Evolutionary conservation across 2,888 invertebrate genomes (phyloP).

Genomic region (Harmothoe impar): DNA sequence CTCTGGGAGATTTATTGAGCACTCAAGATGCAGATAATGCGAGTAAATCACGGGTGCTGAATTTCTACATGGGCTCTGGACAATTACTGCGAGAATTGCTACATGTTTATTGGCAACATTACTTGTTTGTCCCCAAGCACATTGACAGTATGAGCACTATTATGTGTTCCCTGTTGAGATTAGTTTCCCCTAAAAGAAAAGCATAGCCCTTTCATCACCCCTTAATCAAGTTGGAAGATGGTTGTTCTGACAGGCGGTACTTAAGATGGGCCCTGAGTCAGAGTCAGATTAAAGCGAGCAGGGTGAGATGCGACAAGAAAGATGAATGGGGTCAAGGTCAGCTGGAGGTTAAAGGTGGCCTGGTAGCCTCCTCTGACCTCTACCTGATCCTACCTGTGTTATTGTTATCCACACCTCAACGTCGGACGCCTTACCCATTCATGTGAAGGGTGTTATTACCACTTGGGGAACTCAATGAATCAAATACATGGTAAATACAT

Average conservation of each 20-base stretch:
- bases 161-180: background rate
- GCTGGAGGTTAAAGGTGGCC: background rate
- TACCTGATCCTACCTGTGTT: slow-evolving; percentile 42
- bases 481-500: background rate
- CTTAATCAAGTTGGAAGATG: slow-evolving; percentile 13
- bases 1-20: too few relatives aligned
- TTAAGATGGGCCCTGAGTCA: background rate
- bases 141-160: too few relatives aligned
- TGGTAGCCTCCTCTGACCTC: slow-evolving; percentile 4
- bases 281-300: background rate
- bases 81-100: too few relatives aligned
- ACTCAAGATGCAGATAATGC: too few relatives aligned
- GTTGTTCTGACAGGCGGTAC: background rate
- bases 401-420: background rate
- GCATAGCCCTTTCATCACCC: background rate
- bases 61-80: too few relatives aligned
- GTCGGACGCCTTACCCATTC: background rate
- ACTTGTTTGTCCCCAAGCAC: too few relatives aligned
- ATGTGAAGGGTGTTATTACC: background rate
- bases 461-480: background rate
- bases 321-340: slow-evolving; percentile 41
- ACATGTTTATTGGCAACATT: too few relatives aligned
- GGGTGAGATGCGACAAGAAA: slow-evolving; percentile 11
- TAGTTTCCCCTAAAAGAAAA: background rate
- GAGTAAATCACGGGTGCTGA: too few relatives aligned